Conservation (phyloP, 2,113 vertebrate species). For the Tinamus guttatus region DNA sequence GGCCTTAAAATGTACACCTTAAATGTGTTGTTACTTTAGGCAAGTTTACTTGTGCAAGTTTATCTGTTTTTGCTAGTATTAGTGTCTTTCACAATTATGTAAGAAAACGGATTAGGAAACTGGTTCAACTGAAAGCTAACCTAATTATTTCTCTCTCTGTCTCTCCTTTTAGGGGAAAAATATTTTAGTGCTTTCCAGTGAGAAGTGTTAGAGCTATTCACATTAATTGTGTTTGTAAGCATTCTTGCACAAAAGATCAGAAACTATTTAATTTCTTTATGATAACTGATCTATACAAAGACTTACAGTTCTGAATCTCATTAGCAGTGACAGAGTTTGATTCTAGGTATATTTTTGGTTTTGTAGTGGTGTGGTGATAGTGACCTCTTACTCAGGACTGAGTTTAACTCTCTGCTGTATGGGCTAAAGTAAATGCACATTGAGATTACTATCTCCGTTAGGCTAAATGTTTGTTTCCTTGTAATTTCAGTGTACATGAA, state of each 20-base stretch:
- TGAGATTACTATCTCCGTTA: not conserved
- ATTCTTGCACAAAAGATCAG: constrained; percentile 12
- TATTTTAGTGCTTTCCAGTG: not conserved
- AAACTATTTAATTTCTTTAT: not conserved
- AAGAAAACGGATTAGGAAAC: not conserved
- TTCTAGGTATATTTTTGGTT: not conserved
- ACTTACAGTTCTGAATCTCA: not conserved
- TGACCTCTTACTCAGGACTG: not conserved
- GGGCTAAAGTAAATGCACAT: not conserved
- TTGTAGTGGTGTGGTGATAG: not conserved
- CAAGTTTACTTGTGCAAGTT: not conserved
- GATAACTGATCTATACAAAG: not conserved
- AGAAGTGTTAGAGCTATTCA: constrained; percentile 30
- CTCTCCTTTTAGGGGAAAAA: not conserved
- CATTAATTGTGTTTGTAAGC: constrained; percentile 1
- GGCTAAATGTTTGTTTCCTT: not conserved
- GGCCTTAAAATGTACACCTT: not conserved
- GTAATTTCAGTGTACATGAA: not conserved
- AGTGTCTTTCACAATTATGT: not conserved
- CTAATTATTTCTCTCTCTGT: not conserved
- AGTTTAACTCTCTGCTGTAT: not conserved
- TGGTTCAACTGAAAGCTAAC: not conserved
- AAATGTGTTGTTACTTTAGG: not conserved
- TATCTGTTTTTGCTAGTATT: not conserved
- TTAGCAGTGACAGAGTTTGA: not conserved